A percentile compares a stretch with the other conserved stretches of the same genome.
Evolutionary conservation across 2,888 invertebrate species (phyloP).

Genomic region (Plutella xylostella): DNA sequence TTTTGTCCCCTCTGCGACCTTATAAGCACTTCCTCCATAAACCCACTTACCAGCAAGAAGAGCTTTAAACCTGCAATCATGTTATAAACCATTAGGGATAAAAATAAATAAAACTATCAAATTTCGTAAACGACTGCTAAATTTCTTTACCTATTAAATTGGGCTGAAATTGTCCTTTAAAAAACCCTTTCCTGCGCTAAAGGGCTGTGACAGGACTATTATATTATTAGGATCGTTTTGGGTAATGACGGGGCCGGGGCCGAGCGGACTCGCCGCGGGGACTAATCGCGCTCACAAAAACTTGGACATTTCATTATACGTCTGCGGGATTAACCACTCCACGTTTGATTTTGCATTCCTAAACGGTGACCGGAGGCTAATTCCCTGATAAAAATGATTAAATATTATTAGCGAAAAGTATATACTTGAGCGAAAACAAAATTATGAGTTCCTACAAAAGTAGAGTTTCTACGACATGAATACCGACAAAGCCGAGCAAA

Average conservation of each 20-base stretch:
- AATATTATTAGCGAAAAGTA: too few species aligned
- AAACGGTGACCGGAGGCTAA: slow-evolving; percentile 32
- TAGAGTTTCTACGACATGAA: slow-evolving; percentile 19
- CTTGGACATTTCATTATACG: slow-evolving; percentile 55
- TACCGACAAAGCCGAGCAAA: slow-evolving; percentile 32
- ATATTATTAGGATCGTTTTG: slow-evolving; percentile 67
- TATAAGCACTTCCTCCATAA: slow-evolving; percentile 27
- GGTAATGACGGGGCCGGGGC: slow-evolving; percentile 60
- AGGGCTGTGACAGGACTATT: slow-evolving; percentile 66
- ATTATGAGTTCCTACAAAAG: slow-evolving; percentile 12
- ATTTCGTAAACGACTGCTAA: slow-evolving; percentile 54
- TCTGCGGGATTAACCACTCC: not conserved
- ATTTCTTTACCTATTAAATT: slow-evolving; percentile 46
- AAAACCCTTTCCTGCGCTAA: slow-evolving; percentile 39
- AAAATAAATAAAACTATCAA: slow-evolving; percentile 35
- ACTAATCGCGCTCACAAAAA: slow-evolving; percentile 54
- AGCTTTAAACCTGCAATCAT: slow-evolving; percentile 27
- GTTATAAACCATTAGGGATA: slow-evolving; percentile 28
- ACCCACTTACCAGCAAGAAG: slow-evolving; percentile 25
- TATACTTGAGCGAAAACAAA: not conserved
- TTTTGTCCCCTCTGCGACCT: not conserved
- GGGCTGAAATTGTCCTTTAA: slow-evolving; percentile 55
- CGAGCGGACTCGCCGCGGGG: slow-evolving; percentile 31
- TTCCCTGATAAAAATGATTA: too few species aligned
- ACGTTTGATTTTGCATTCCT: slow-evolving; percentile 45